These are phyloP conservation scores for Mystacornis crossleyi DNA, from an alignment of 2,113 vertebrate genomes.

Conservation along the genomic window DNA sequence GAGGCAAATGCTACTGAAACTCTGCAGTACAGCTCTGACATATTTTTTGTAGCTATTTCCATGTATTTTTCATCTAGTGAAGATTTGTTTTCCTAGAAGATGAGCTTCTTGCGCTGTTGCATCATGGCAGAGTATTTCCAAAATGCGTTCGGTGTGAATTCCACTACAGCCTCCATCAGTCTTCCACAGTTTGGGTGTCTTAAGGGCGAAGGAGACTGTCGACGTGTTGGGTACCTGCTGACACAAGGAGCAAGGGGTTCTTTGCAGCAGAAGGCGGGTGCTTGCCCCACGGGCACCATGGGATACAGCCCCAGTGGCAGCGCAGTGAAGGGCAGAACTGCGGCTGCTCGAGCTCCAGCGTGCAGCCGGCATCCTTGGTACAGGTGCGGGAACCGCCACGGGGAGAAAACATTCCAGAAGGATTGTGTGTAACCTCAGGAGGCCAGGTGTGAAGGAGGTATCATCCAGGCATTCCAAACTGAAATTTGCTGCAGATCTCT, in stretches of 20 bases:
- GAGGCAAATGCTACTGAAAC: conserved; percentile 8
- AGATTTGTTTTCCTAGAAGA: neutral
- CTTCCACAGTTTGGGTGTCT: neutral
- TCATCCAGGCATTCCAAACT: neutral
- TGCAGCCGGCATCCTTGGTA: neutral
- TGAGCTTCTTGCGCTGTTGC: neutral
- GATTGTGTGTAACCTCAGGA: neutral
- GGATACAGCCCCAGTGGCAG: neutral
- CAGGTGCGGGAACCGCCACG: accelerated
- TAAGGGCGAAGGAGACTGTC: accelerated
- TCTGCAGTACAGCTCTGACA: neutral
- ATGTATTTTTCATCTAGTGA: neutral
- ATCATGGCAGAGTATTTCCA: neutral
- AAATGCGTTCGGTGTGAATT: neutral
- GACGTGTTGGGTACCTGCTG: accelerated
- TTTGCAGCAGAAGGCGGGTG: neutral
- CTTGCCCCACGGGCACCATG: accelerated
- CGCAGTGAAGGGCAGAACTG: accelerated
- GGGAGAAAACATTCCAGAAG: neutral
- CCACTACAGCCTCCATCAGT: neutral
- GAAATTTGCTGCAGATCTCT: neutral
- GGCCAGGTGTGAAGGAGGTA: neutral
- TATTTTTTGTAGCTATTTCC: neutral
- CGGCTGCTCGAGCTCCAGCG: accelerated
- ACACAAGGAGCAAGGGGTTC: neutral